Evolutionary conservation across 2,797 vertebrate genomes (phyloP).

Genomic region (Chaenodraco wilsoni): DNA sequence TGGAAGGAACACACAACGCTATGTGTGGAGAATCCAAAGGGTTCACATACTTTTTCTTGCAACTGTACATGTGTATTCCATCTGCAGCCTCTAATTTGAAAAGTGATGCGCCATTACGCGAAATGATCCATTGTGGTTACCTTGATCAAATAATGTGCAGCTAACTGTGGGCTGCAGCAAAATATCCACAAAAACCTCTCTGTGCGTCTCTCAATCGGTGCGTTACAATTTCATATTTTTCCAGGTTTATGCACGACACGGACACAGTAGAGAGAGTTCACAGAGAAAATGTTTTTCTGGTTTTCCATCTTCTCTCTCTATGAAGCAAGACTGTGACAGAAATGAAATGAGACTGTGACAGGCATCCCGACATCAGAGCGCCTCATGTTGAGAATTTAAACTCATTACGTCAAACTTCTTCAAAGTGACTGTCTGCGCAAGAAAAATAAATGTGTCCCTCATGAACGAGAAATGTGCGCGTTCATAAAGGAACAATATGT

Average conservation of each 20-base stretch:
- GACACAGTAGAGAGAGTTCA: slow-evolving; percentile 32
- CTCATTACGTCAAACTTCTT: slow-evolving; percentile 25
- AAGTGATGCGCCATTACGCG: slow-evolving; percentile 46
- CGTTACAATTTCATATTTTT: not conserved
- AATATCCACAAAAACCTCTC: slow-evolving; percentile 10
- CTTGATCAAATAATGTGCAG: slow-evolving; percentile 33
- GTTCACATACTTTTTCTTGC: too few relatives aligned
- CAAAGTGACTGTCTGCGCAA: not conserved
- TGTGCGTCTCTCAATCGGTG: not conserved
- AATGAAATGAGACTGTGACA: slow-evolving; percentile 36
- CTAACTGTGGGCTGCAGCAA: slow-evolving; percentile 12
- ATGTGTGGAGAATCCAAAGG: too few relatives aligned
- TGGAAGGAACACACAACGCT: too few relatives aligned
- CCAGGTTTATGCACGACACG: slow-evolving; percentile 7
- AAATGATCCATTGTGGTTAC: slow-evolving; percentile 35
- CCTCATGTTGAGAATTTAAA: slow-evolving; percentile 13
- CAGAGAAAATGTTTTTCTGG: slow-evolving; percentile 7
- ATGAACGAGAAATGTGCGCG: not conserved
- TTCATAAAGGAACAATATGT: not conserved
- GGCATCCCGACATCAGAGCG: slow-evolving; percentile 30
- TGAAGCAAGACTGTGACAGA: slow-evolving; percentile 20
- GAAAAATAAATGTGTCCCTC: not conserved
- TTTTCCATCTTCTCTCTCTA: slow-evolving; percentile 3
- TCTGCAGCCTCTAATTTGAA: slow-evolving; percentile 47
- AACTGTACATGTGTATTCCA: slow-evolving; percentile 18